These are phyloP conservation scores for Phylloscopus trochiloides DNA, from an alignment of 2,113 vertebrate genomes.

Conservation along the genomic window DNA sequence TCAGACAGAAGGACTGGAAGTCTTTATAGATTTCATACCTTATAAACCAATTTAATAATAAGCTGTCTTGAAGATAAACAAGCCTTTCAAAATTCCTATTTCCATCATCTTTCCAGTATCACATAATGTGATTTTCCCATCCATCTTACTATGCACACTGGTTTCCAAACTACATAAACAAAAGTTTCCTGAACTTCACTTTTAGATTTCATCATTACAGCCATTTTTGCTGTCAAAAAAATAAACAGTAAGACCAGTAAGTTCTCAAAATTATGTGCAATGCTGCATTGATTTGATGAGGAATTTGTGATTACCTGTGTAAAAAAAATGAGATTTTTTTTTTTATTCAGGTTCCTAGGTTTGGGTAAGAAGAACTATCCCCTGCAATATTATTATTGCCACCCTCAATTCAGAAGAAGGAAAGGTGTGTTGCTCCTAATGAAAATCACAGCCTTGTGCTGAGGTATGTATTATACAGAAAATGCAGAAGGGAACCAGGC, in stretches of 20 bases:
- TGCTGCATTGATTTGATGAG: accelerated
- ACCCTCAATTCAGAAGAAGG: neutral
- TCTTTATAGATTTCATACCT: neutral
- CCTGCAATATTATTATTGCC: neutral
- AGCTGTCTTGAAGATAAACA: neutral
- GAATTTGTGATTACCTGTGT: neutral
- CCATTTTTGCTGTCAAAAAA: neutral
- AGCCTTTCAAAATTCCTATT: neutral
- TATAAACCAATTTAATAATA: neutral
- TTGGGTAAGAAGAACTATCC: neutral
- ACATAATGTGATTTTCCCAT: neutral
- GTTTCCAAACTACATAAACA: neutral
- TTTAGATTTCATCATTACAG: neutral
- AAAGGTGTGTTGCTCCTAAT: neutral
- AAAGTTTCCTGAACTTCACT: neutral
- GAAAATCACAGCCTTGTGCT: neutral
- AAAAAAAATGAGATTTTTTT: neutral
- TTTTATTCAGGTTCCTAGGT: neutral
- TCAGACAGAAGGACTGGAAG: neutral
- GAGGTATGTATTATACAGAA: neutral
- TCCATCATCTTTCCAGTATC: neutral
- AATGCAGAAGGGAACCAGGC: neutral
- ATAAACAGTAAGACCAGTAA: neutral
- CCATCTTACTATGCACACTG: neutral
- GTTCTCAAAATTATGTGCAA: neutral